A percentile compares a stretch with the other conserved stretches of the same genome.
Conservation (phyloP, 2,888 invertebrate genomes). For the Drosophila pseudotakahashii region DNA sequence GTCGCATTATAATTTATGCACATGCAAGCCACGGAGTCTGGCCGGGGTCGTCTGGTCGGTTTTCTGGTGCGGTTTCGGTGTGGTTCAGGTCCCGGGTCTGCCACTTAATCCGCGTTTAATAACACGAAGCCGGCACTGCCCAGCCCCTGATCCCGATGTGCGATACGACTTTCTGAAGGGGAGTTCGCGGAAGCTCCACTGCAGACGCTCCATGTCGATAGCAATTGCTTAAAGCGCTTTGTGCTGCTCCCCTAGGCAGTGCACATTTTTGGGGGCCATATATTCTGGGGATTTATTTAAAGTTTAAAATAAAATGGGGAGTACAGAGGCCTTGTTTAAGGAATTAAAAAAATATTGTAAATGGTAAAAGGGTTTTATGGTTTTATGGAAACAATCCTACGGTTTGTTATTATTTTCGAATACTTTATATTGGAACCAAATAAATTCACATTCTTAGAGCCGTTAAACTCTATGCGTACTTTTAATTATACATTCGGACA, state of each 20-base stretch:
- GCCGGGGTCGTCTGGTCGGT: constrained; percentile 32
- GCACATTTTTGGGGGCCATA: constrained; percentile 7
- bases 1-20: constrained; percentile 76
- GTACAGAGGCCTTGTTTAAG: neutral
- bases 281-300: constrained; percentile 4
- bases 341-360: neutral
- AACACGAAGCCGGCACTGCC: constrained; percentile 65
- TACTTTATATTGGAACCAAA: neutral
- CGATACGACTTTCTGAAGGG: constrained; percentile 32
- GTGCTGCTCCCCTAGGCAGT: constrained; percentile 22
- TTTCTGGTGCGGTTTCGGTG: constrained; percentile 29
- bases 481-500: no score
- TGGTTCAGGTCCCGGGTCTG: constrained; percentile 30
- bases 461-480: no score
- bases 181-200: constrained; percentile 8
- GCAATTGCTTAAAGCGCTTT: constrained; percentile 62
- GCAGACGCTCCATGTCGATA: constrained; percentile 50
- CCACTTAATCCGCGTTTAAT: constrained; percentile 80
- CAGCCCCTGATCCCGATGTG: constrained; percentile 32
- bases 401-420: neutral
- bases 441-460: neutral
- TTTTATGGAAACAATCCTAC: no score
- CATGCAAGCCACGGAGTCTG: constrained; percentile 79
- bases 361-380: neutral
- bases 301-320: neutral